A percentile compares a stretch with the other conserved stretches of the same genome.
These are phyloP conservation scores for Actinia tenebrosa DNA, from an alignment of 64 coral and sea anemone species.

Conservation along the genomic window DNA sequence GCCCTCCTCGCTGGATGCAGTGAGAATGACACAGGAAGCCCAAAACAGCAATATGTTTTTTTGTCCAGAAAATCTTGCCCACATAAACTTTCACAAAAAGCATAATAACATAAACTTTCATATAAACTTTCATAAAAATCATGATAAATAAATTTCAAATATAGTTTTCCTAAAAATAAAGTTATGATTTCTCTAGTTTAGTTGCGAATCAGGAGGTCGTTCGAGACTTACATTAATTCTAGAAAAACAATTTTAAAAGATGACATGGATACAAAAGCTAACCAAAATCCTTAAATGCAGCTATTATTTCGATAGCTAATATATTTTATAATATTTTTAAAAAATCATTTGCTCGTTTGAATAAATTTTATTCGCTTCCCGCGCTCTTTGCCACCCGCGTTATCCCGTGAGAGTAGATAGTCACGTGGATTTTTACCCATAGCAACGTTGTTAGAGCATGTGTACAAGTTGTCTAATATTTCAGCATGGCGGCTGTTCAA, in stretches of 20 bases:
- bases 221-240: too few species aligned
- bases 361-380: not conserved
- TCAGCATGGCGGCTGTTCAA: conserved; percentile 29
- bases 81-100: too few species aligned
- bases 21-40: not conserved
- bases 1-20: not conserved
- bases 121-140: too few species aligned
- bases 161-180: too few species aligned
- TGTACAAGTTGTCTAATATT: conserved; percentile 4
- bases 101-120: too few species aligned
- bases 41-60: not conserved
- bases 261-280: too few species aligned
- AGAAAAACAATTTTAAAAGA: too few species aligned
- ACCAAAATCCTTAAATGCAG: too few species aligned
- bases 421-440: conserved; percentile 1
- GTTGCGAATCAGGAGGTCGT: too few species aligned
- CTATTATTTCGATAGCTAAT: not conserved
- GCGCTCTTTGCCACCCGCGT: not conserved
- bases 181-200: too few species aligned
- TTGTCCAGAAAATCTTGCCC: too few species aligned
- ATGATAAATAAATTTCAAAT: too few species aligned
- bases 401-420: not conserved
- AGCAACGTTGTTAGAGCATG: conserved; percentile 12
- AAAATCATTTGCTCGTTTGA: not conserved
- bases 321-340: not conserved